Conservation (phyloP, 2,113 vertebrate species). For the Thomomys bottae region DNA sequence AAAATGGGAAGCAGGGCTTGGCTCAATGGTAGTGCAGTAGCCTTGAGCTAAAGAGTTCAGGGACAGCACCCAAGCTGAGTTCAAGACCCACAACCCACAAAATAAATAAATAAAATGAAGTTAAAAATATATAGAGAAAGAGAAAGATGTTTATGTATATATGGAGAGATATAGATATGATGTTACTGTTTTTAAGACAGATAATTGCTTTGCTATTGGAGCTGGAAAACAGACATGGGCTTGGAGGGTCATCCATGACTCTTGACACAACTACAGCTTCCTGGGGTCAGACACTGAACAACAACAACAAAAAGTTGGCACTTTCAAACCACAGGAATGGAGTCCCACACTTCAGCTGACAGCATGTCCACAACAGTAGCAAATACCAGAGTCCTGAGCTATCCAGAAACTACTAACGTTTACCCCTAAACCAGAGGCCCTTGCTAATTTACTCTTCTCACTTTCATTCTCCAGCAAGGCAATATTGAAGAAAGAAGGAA, state of each 20-base stretch:
- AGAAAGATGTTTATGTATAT: too few species aligned
- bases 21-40: too few species aligned
- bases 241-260: neutral
- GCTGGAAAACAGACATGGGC: neutral
- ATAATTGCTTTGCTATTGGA: neutral
- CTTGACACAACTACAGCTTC: neutral
- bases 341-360: neutral
- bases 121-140: too few species aligned
- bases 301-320: constrained; percentile 6
- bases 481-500: neutral
- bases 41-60: too few species aligned
- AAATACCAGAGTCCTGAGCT: constrained; percentile 17
- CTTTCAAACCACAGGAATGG: neutral
- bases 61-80: too few species aligned
- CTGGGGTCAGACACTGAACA: neutral
- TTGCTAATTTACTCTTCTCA: neutral
- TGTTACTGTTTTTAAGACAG: neutral
- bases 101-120: too few species aligned
- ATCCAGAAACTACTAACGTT: constrained; percentile 9
- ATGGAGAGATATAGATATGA: neutral
- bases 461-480: neutral
- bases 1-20: too few species aligned
- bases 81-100: too few species aligned
- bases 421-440: neutral
- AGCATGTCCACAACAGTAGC: neutral